Base-by-base conservation (phyloP, 2,797 vertebrate species). In the Sciurus vulgaris region DNA sequence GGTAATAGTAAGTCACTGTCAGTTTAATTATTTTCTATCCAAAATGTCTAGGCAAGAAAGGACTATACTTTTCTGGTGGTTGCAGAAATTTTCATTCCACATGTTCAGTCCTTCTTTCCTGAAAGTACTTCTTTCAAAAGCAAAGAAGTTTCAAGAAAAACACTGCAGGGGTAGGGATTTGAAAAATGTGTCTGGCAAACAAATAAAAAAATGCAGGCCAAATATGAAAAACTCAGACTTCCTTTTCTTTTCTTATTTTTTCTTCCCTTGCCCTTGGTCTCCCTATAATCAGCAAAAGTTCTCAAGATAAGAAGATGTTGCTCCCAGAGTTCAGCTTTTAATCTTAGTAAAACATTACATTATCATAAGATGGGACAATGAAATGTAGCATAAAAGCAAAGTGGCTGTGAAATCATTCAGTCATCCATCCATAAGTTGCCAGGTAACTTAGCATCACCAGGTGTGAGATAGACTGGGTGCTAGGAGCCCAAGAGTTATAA, bases 281-380 rank as follows among this genome's bases (percentile, higher is more conserved):
- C 3, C 65, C 86, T 90, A 67, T 65, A 97, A 96, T 97, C 93
- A 97, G 77, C 61, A 78, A 97, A 92, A 97, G 91, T 96, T 92
- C 72, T 96, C 89, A 87, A 65, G 49, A 0, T 67, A 97, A 92
- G 74, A 97, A 98, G 78, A 73, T 81, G 87, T 82, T 38, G 35
- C 28, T 96, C 94, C 97, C 96, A 97, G 94, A 97, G 47, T 78
- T 84, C 76, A 69, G 96, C 85, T 20, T 85, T 73, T 20, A 17
- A 90, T 97, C 97, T 98, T 97, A 65, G 14, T 86, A 97, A 98
- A 96, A 76, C 74, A 97, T 38, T 49, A 13, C 38, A 69, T 73
- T 94, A 35, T 86, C 87, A 17, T 65, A 94, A 84, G 47, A 90
- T 63, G 78, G 87, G 44, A 93, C 70, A 87, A 30, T 49, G n/a